Conservation (phyloP, 2,797 vertebrate genomes). For the Fundulus diaphanus region DNA sequence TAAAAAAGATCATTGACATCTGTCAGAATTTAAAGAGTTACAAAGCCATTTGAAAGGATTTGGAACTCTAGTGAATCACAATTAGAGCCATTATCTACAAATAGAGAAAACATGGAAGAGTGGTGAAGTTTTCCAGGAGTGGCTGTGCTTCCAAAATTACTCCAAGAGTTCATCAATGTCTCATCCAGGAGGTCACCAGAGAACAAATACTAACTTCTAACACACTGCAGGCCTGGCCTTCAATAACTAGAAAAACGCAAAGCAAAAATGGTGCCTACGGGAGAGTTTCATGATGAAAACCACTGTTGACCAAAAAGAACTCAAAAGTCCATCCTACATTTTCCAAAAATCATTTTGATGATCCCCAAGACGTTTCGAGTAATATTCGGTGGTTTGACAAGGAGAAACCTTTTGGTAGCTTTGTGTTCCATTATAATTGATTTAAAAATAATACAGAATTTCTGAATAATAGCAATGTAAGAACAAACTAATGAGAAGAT, state of each 20-base stretch:
- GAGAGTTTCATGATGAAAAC: not conserved
- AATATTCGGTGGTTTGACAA: not conserved
- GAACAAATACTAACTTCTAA: not conserved
- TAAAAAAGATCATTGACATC: not conserved
- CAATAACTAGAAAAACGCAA: not conserved
- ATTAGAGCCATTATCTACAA: not conserved
- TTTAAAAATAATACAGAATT: not conserved
- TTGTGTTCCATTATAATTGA: not conserved
- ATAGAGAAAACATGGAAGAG: not conserved
- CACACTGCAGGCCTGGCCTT: not conserved
- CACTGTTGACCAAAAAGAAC: not conserved
- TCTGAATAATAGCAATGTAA: too few relatives aligned
- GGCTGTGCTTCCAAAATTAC: not conserved
- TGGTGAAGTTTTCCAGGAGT: not conserved
- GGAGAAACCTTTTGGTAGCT: not conserved
- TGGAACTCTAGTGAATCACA: not conserved
- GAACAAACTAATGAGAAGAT: too few relatives aligned
- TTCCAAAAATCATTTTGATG: not conserved
- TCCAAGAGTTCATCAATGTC: not conserved
- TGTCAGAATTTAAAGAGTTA: not conserved
- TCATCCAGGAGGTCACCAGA: not conserved
- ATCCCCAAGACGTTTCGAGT: not conserved
- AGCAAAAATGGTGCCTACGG: not conserved
- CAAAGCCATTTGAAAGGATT: not conserved
- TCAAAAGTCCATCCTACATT: not conserved